Percentiles rank a stretch among this genome's conserved stretches.
Evolutionary conservation across 2,797 vertebrate species (phyloP).

Genomic region (Tarsius wallacei): DNA sequence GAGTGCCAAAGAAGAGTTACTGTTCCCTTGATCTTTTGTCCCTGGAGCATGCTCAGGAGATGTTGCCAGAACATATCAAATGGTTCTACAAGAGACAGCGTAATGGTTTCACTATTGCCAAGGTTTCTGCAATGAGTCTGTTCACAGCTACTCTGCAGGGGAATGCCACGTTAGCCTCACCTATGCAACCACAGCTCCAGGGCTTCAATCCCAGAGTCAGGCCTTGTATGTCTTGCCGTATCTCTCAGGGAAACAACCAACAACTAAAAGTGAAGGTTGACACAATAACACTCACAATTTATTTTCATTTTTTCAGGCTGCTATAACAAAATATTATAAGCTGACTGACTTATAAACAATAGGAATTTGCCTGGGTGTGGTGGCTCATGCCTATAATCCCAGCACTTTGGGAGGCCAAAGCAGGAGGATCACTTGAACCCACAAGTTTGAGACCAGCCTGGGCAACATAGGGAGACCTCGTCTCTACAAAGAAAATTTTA

Average conservation of each 20-base stretch:
- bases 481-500: too few species aligned
- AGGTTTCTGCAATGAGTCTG: not conserved
- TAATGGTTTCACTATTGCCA: not conserved
- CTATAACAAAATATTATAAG: not conserved
- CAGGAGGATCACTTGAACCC: too few species aligned
- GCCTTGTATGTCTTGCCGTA: not conserved
- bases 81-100: not conserved
- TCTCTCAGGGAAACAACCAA: not conserved
- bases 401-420: too few species aligned
- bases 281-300: not conserved
- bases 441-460: too few species aligned
- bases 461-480: too few species aligned
- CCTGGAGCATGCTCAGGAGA: not conserved
- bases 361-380: not conserved
- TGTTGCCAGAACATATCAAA: constrained; percentile 31
- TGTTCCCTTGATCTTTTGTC: constrained; percentile 62
- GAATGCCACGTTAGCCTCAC: not conserved
- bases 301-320: not conserved
- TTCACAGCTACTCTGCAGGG: not conserved
- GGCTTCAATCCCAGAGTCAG: not conserved
- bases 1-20: constrained; percentile 31
- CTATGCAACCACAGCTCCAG: not conserved
- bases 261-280: not conserved
- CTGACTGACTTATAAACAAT: not conserved
- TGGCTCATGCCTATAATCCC: too few species aligned